Percentiles rank a stretch among this genome's conserved stretches.
Conservation (phyloP, 2,888 invertebrate species). For the Amorpha juglandis region DNA sequence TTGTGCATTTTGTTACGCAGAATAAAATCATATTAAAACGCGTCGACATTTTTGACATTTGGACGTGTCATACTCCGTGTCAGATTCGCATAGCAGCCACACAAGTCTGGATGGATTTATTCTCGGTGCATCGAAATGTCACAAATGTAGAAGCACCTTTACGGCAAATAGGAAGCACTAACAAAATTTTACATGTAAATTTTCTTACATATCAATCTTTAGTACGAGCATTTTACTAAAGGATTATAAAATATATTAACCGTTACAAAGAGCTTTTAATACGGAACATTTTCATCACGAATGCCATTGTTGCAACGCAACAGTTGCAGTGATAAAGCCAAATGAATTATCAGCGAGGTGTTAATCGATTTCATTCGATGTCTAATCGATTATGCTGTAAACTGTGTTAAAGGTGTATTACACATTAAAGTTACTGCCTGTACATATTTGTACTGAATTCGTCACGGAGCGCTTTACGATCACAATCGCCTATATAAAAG, state of each 20-base stretch:
- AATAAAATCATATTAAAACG: too few species aligned
- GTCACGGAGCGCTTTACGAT: conserved; percentile 67
- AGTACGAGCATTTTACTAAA: not conserved
- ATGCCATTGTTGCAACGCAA: conserved; percentile 50
- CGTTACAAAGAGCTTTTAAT: not conserved
- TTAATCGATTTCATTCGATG: conserved; percentile 79
- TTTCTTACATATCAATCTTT: too few species aligned
- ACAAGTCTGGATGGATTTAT: too few species aligned
- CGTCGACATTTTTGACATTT: too few species aligned
- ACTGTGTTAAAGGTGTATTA: conserved; percentile 69
- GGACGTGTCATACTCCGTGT: too few species aligned
- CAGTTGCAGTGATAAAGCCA: conserved; percentile 63
- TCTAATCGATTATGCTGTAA: conserved; percentile 81
- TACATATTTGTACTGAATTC: conserved; percentile 77
- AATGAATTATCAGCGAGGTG: conserved; percentile 71
- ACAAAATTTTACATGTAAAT: too few species aligned
- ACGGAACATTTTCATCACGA: conserved; percentile 29
- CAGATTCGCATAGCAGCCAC: too few species aligned
- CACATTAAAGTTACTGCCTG: conserved; percentile 63
- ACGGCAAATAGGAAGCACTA: too few species aligned
- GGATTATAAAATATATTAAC: not conserved
- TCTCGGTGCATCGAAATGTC: too few species aligned
- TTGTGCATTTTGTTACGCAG: too few species aligned
- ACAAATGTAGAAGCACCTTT: too few species aligned
- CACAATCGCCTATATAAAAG: conserved; percentile 42